phyloP scores from a whole-genome alignment of 2,888 invertebrate genomes.

The Branchipolynoe longqiensis region DNA sequence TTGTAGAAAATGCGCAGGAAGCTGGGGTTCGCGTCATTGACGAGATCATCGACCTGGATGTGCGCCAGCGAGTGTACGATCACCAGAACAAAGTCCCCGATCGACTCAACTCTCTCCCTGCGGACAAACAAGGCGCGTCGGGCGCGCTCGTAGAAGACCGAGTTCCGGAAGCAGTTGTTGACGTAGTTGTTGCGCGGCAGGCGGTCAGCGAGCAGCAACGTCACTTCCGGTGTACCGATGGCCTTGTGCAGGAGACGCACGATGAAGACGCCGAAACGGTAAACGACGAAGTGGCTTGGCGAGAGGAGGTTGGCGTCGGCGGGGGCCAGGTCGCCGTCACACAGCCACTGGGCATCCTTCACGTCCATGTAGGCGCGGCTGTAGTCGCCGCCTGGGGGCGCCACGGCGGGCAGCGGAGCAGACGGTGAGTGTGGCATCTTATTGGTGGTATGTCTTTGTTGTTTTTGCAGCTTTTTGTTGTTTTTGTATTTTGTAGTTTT shows the following conservation, averaged over 20 bases:
- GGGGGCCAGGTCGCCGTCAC: slow-evolving; percentile 75
- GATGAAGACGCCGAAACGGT: slow-evolving; percentile 79
- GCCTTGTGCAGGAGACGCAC: slow-evolving; percentile 74
- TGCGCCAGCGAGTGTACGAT: slow-evolving; percentile 80
- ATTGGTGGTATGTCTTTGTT: too few relatives aligned
- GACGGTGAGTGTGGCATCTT: too few relatives aligned
- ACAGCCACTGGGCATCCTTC: slow-evolving; percentile 80
- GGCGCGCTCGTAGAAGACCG: slow-evolving; percentile 77
- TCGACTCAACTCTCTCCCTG: slow-evolving; percentile 78
- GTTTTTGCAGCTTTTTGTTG: too few relatives aligned
- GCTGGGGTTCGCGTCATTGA: slow-evolving; percentile 76
- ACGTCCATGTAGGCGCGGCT: slow-evolving; percentile 77
- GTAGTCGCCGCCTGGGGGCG: slow-evolving; percentile 77
- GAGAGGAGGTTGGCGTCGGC: slow-evolving; percentile 75
- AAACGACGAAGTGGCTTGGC: slow-evolving; percentile 78
- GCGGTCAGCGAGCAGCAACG: slow-evolving; percentile 78
- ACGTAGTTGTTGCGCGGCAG: slow-evolving; percentile 78
- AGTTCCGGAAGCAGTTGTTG: slow-evolving; percentile 75
- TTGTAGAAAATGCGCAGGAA: slow-evolving; percentile 79
- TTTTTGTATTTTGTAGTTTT: too few relatives aligned
- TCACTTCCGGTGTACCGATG: slow-evolving; percentile 74
- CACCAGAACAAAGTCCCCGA: slow-evolving; percentile 80
- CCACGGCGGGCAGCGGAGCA: too few relatives aligned
- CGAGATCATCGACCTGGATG: slow-evolving; percentile 77
- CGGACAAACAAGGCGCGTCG: slow-evolving; percentile 77